Evolutionary conservation across 1,140 invertebrate species (phyloP), one percentile per base, ranked within the genome.

Genomic region (Panagrolaimus sp.): DNA sequence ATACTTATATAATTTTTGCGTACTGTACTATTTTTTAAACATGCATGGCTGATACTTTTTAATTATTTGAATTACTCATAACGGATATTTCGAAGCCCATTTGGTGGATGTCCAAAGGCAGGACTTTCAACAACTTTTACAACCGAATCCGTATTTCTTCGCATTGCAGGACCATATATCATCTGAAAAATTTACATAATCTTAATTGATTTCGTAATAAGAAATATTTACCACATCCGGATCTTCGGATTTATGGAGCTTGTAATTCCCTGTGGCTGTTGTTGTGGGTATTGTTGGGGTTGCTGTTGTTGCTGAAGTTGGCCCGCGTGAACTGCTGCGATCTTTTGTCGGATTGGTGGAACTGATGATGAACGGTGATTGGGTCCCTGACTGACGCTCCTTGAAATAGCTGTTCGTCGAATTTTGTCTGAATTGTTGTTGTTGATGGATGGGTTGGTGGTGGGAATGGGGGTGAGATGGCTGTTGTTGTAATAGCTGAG

Each of bases 191-290:
- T 58, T 21, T 58, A 28, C 28, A 5, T 21, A 12, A n/a, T n/a
- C 17, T n/a, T 26, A 58, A 58, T 26, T 12, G 28, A n/a, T n/a
- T n/a, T 21, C 15, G 8, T 58, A 58, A 58, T 12, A 21, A 12
- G 28, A 21, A 28, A 58, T 28, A 58, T 28, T 58, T 28, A 58
- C 52, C 52, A 58, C 52, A 58, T 58, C 52, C 52, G 52, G 52
- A 58, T 58, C 52, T 58, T 58, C 21, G 52, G 52, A 58, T 28
- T 58, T 58, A 28, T 26, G 28, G 21, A 58, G 52, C 28, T 58
- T 58, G 52, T 26, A 58, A 28, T 28, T 24, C 21, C 15, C 21
- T 48, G 47, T 48, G 2, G 47, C 15, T 48, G 47, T 48, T 48
- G 47, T 58, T n/a, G 15, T 28, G 21, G 52, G 9, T 55, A 28